Evolutionary conservation across 1,140 invertebrate genomes (phyloP), one percentile per base, ranked within the genome.

Genomic region (Drosophila virilis): DNA sequence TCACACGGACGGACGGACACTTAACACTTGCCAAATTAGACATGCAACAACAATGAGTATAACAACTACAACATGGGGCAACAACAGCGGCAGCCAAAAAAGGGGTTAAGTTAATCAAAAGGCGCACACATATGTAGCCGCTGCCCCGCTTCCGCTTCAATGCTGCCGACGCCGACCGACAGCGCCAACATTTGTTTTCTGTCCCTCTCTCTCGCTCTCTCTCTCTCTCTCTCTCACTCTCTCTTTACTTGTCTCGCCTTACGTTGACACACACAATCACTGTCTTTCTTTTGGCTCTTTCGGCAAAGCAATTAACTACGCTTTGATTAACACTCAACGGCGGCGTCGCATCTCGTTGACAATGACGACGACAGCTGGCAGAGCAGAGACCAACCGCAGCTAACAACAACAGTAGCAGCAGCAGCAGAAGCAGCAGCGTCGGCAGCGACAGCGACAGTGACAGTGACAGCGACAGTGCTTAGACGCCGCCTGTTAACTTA

Each of bases 21-120:
- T 78, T 81, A 88, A 76, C 82, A 82, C 76, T 89, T 89, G 84
- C 84, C 74, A 84, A 88, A 84, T 89, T 88, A 89, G 84, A 89
- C 80, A 89, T 84, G 84, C 77, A 88, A 69, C 78, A 73, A 48
- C 77, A 64, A 65, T 48, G 59, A 60, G 13, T 8, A 45, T 43
- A 43, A 43, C 17, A 71, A 40, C 74, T 51, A 58, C 42, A 73
- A 33, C 54, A 42, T 32, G 70, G 51, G 78, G 55, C 38, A 72
- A 51, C 59, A 42, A 17, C 15, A 68, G 13, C 52, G 57, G 13
- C 38, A 61, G 32, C 13, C 70, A 17, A 52, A 46, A 43, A 78
- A 89, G 59, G 82, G 84, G 72, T 88, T 86, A 88, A 61, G 58
- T 74, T 77, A 88, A 88, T 86, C 78, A 79, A 82, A 68, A 42